Evolutionary conservation across 2,113 vertebrate genomes (phyloP).

Genomic region (Myxocyprinus asiaticus): DNA sequence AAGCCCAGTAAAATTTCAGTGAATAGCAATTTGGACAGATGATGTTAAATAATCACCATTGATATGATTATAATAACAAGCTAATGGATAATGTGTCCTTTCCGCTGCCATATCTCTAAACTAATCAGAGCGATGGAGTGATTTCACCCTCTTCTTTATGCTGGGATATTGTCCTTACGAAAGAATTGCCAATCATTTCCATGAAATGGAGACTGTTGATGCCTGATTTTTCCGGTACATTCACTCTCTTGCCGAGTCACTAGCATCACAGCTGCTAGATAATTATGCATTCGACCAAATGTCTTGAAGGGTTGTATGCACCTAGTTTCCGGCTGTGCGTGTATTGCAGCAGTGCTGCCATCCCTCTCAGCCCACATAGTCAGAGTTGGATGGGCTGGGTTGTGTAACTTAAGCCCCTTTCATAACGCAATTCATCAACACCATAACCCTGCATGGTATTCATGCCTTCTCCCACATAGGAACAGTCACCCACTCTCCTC

Average conservation of each 20-base stretch:
- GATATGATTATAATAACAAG: slow-evolving; percentile 47
- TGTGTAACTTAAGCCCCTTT: slow-evolving; percentile 57
- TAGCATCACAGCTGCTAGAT: slow-evolving; percentile 53
- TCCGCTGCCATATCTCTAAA: slow-evolving; percentile 15
- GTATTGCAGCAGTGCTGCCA: slow-evolving; percentile 13
- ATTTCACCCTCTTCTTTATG: slow-evolving; percentile 31
- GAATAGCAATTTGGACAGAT: slow-evolving; percentile 18
- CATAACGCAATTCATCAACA: slow-evolving; percentile 54
- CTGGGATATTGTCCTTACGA: slow-evolving; percentile 30
- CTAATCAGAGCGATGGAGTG: slow-evolving; percentile 20
- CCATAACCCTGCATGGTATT: slow-evolving; percentile 53
- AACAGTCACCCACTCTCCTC: slow-evolving; percentile 54
- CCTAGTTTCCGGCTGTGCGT: slow-evolving; percentile 39
- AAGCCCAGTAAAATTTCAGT: slow-evolving; percentile 27
- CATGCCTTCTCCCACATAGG: slow-evolving; percentile 54
- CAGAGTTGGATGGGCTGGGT: slow-evolving; percentile 35
- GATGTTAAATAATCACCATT: slow-evolving; percentile 35
- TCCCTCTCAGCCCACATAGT: slow-evolving; percentile 40
- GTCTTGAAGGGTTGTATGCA: slow-evolving; percentile 44
- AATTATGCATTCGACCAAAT: slow-evolving; percentile 53
- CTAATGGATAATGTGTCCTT: slow-evolving; percentile 32
- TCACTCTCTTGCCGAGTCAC: slow-evolving; percentile 42
- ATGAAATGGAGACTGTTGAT: slow-evolving; percentile 46
- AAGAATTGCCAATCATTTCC: slow-evolving; percentile 50
- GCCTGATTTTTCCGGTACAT: slow-evolving; percentile 49